Evolutionary conservation across 2,888 invertebrate genomes (phyloP).

Genomic region (Bimastos eiseni): DNA sequence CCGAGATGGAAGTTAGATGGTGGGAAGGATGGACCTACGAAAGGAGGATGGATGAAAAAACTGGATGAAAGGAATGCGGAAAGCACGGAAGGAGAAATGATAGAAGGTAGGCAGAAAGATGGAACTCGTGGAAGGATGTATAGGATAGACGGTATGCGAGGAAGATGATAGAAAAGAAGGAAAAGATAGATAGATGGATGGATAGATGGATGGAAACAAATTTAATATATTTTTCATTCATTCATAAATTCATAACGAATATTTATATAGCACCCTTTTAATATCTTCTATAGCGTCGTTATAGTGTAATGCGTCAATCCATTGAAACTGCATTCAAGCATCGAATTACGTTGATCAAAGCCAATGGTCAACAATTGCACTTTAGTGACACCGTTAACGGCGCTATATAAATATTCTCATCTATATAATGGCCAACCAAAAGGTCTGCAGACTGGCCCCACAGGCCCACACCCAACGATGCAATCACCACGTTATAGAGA

Average conservation of each 20-base stretch:
- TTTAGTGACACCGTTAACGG: background rate
- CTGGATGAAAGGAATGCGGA: background rate
- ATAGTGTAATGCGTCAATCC: background rate
- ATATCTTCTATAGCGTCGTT: background rate
- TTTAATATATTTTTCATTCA: too few species aligned
- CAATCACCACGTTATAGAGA: background rate
- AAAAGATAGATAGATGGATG: background rate
- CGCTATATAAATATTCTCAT: background rate
- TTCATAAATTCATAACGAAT: too few species aligned
- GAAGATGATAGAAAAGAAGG: background rate
- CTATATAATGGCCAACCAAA: background rate
- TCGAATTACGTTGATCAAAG: background rate
- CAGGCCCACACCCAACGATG: too few species aligned
- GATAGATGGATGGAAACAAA: background rate
- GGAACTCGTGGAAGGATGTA: background rate
- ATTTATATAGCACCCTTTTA: too few species aligned
- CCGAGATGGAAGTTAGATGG: conserved; percentile 19
- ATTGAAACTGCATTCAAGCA: background rate
- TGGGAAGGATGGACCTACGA: too few species aligned
- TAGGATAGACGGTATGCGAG: conserved; percentile 4
- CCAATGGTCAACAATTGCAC: background rate
- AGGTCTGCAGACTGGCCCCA: background rate
- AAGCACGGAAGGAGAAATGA: background rate
- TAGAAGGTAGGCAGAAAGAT: conserved; percentile 21
- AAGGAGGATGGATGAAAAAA: background rate